Evolutionary conservation across 2,888 invertebrate species (phyloP).

Genomic region (Melanostoma mellinum): DNA sequence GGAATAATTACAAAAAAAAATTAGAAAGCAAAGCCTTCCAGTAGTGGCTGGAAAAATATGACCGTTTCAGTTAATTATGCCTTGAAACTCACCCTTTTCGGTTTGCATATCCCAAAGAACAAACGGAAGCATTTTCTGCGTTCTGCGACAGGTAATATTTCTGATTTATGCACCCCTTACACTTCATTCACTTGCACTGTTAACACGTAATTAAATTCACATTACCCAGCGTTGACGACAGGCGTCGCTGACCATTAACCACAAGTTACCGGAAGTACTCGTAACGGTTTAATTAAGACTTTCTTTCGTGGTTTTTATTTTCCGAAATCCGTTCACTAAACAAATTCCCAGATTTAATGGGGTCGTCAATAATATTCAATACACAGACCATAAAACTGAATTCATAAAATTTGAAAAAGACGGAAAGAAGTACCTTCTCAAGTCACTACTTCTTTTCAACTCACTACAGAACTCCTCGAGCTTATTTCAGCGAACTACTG

Average conservation of each 20-base stretch:
- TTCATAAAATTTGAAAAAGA: not conserved
- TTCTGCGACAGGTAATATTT: slow-evolving; percentile 17
- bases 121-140: slow-evolving; percentile 29
- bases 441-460: not conserved
- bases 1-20: too few species aligned
- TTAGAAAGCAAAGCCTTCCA: slow-evolving; percentile 8
- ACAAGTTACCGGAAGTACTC: slow-evolving; percentile 40
- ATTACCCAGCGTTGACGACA: slow-evolving; percentile 25
- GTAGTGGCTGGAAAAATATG: not conserved
- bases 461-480: not conserved
- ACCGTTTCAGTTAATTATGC: slow-evolving; percentile 17
- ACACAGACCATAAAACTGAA: not conserved
- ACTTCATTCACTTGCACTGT: slow-evolving; percentile 32
- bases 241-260: slow-evolving; percentile 19
- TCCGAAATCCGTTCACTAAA: not conserved
- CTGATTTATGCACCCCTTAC: slow-evolving; percentile 52
- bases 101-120: slow-evolving; percentile 41
- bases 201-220: slow-evolving; percentile 59
- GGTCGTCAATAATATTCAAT: slow-evolving; percentile 30
- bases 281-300: slow-evolving; percentile 43
- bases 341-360: slow-evolving; percentile 13
- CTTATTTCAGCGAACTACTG: not conserved
- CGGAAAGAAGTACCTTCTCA: not conserved
- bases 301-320: slow-evolving; percentile 5
- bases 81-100: slow-evolving; percentile 52